Base-by-base conservation (phyloP, 1,140 invertebrate species). In the Tetramorium alpestre region DNA sequence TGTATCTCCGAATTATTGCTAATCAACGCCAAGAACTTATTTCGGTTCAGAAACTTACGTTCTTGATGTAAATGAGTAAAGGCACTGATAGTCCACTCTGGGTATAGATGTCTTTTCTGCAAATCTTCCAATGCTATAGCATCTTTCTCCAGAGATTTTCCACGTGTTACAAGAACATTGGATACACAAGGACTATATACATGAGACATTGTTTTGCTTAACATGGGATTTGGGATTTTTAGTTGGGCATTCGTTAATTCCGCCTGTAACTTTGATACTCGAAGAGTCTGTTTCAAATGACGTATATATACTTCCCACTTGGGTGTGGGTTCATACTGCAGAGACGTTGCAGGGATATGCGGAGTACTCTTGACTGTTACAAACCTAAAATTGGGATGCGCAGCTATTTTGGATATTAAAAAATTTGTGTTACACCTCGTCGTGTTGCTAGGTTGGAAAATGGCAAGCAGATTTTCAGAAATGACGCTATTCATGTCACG, bases 341-440 rank as follows among this genome's bases (percentile, higher is more conserved):
- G 86, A 67, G 86, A 86, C 25, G 77, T 73, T 28, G 86, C 69
- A 22, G 91, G 44, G 67, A 94, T 62, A 70, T 95, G 91, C 10
- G 95, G 95, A 16, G 93, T 92, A 76, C 93, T 94, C 86, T 94
- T 95, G 25, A 96, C 94, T 10, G 92, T 94, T 16, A 94, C 91
- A 10, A 96, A 92, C 91, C 96, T 96, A 81, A 95, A 96, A 58
- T 85, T 91, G 2, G 96, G 95, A 92, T 96, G 95, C 1, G 95
- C 91, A 18, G 94, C 93, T 38, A 96, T 80, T 22, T 94, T 91
- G 38, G 92, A 94, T 51, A 94, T 70, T 33, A 96, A 87, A 51
- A 93, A 91, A 85, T 93, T 90, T 6, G 93, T 56, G 22, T 86
- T 92, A 38, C 90, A 87, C 22, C 78, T 89, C 2, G 49, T 56